Base-by-base conservation (phyloP, 2,888 invertebrate genomes). In the Leucania comma region DNA sequence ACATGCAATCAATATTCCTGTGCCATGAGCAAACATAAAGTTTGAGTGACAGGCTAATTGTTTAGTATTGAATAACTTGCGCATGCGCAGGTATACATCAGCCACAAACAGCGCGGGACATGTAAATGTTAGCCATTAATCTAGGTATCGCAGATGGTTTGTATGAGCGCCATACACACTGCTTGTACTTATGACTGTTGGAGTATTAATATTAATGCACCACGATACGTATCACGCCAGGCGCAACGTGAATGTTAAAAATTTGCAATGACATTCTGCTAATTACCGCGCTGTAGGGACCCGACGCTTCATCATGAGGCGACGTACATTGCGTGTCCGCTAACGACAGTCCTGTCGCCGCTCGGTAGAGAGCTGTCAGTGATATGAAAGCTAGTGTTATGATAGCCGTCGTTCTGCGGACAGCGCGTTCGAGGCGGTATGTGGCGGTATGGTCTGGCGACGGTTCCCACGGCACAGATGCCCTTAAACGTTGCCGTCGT, bases 381-480 rank as follows among this genome's bases (percentile, higher is more conserved):
- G 79, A 66, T 65, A 32, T 38, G 54, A 1, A 29, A 46, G 26
- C 12, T 48, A 29, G 51, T 54, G 65, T 26, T 50, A 50, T n/a
- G 26, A 29, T 38, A 58, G 62, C 58, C 8, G 9, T 20, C 6
- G 32, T 17, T 54, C 22, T 22, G 12, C 22, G 22, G 57, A 14
- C 22, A 14, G 57, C 8, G 56, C 14, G 57, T 22, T 35, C 10
- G 22, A 22, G 58, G 53, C 76, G 86, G 88, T 82, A 80, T 83
- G 86, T 81, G 78, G 71, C 80, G 81, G 82, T 84, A 78, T 68
- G 83, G 82, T 82, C 85, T 64, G 81, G 78, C 88, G 89, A 77
- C 80, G 88, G 85, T 94, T 95, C 95, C 92, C 95, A 95, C 95
- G 95, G 89, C 94, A 93, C 93, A 92, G 87, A 91, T 94, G 93